These are phyloP conservation scores for Xiphydria camelus DNA, from an alignment of 2,888 invertebrate genomes.

Conservation along the genomic window DNA sequence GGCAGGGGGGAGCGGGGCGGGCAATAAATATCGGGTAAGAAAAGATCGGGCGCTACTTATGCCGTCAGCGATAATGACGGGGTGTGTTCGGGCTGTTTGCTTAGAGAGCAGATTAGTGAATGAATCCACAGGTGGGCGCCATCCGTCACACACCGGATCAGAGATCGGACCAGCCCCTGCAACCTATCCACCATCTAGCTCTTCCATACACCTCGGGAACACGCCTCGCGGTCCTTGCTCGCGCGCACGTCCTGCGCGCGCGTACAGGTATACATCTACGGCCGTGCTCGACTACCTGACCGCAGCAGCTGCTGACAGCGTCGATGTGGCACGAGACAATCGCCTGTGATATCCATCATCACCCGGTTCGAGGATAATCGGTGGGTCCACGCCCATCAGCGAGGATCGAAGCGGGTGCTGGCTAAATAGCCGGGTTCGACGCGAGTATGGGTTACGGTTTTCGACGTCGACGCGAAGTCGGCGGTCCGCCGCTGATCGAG, in stretches of 20 bases:
- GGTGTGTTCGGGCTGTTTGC: slow-evolving; percentile 56
- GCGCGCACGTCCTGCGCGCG: slow-evolving; percentile 5
- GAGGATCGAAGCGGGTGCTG: too few species aligned
- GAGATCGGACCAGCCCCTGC: slow-evolving; percentile 43
- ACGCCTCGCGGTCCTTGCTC: slow-evolving; percentile 17
- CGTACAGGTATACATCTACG: slow-evolving; percentile 20
- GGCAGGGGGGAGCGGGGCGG: slow-evolving; percentile 19
- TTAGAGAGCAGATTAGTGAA: slow-evolving; percentile 58
- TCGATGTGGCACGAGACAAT: slow-evolving; percentile 45
- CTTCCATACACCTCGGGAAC: slow-evolving; percentile 20
- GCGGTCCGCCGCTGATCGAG: too few species aligned
- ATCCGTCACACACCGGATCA: slow-evolving; percentile 52
- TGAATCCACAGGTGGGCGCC: slow-evolving; percentile 59
- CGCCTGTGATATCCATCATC: slow-evolving; percentile 51
- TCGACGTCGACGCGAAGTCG: too few species aligned
- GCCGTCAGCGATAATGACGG: slow-evolving; percentile 58
- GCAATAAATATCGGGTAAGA: slow-evolving; percentile 50
- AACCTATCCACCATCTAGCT: slow-evolving; percentile 35
- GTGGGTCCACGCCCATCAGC: too few species aligned
- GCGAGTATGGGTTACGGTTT: too few species aligned
- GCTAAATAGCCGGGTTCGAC: background rate
- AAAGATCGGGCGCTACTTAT: slow-evolving; percentile 50
- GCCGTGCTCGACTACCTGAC: slow-evolving; percentile 32
- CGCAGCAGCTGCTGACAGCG: slow-evolving; percentile 46
- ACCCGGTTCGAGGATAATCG: too few species aligned